Conservation (phyloP, 2,113 vertebrate genomes). For the Choloepus hoffmanni region DNA sequence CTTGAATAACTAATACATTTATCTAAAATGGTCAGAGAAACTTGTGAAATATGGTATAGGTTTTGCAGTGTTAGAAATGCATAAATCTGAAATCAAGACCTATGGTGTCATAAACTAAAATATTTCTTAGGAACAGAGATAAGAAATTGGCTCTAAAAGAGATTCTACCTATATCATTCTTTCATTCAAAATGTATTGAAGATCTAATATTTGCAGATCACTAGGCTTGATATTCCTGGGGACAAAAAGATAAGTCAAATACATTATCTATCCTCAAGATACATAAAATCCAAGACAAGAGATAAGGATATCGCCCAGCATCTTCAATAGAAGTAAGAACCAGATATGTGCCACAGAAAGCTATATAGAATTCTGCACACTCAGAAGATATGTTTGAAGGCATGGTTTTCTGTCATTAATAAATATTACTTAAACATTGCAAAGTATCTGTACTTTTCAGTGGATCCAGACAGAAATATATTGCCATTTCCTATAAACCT, state of each 20-base stretch:
- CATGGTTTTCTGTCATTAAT: not conserved
- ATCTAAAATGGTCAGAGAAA: not conserved
- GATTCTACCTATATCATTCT: not conserved
- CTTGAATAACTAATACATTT: not conserved
- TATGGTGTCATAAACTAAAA: constrained; percentile 18
- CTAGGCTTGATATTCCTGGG: not conserved
- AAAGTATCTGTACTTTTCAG: not conserved
- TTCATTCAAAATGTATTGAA: not conserved
- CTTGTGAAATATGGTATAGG: not conserved
- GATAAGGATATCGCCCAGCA: not conserved
- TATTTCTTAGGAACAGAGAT: not conserved
- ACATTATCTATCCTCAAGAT: not conserved
- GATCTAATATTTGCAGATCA: not conserved
- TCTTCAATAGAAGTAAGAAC: not conserved
- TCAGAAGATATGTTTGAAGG: not conserved
- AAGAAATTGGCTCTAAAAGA: constrained; percentile 18
- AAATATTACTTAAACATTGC: not conserved
- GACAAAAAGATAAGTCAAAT: constrained; percentile 1
- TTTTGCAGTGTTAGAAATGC: constrained; percentile 13
- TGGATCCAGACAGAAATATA: not conserved
- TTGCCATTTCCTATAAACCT: not conserved
- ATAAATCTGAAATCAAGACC: not conserved
- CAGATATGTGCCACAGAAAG: not conserved
- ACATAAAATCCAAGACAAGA: not conserved
- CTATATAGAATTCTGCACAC: not conserved